A percentile compares a stretch with the other conserved stretches of the same genome.
Evolutionary conservation across 2,113 vertebrate species (phyloP).

Genomic region (Datnioides undecimradiatus): DNA sequence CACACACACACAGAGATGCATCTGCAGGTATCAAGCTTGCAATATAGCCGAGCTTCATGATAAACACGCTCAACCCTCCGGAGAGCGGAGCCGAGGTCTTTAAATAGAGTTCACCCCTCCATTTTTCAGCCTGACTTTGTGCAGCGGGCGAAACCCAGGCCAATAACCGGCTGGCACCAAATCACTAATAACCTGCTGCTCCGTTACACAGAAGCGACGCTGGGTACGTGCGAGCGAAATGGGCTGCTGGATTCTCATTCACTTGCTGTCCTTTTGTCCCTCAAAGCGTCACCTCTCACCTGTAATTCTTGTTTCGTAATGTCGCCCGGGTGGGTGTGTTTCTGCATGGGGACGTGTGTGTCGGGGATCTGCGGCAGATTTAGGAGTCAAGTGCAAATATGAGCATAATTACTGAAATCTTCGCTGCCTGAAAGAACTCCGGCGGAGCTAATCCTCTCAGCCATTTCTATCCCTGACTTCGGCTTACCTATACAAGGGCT

Average conservation of each 20-base stretch:
- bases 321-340: neutral
- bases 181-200: slow-evolving; percentile 1
- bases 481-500: slow-evolving; percentile 37
- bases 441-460: slow-evolving; percentile 65
- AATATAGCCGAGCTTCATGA: slow-evolving; percentile 35
- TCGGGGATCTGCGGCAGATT: slow-evolving; percentile 33
- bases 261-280: neutral
- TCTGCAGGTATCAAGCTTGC: neutral
- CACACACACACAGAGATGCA: slow-evolving; percentile 36
- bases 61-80: slow-evolving; percentile 34
- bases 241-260: neutral
- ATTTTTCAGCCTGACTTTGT: slow-evolving; percentile 29
- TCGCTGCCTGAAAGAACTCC: slow-evolving; percentile 51
- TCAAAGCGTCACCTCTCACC: neutral
- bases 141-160: slow-evolving; percentile 1
- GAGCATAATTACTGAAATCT: slow-evolving; percentile 74
- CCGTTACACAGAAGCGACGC: neutral
- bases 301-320: slow-evolving; percentile 6
- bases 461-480: slow-evolving; percentile 48
- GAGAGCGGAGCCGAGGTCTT: slow-evolving; percentile 26
- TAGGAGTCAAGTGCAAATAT: slow-evolving; percentile 66
- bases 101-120: slow-evolving; percentile 46
- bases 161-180: slow-evolving; percentile 18
- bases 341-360: neutral
- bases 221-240: neutral